Percentiles rank a stretch among this genome's conserved stretches.
phyloP scores from a whole-genome alignment of 2,113 vertebrate genomes.

The Pseudorhombus dupliciocellatus region DNA sequence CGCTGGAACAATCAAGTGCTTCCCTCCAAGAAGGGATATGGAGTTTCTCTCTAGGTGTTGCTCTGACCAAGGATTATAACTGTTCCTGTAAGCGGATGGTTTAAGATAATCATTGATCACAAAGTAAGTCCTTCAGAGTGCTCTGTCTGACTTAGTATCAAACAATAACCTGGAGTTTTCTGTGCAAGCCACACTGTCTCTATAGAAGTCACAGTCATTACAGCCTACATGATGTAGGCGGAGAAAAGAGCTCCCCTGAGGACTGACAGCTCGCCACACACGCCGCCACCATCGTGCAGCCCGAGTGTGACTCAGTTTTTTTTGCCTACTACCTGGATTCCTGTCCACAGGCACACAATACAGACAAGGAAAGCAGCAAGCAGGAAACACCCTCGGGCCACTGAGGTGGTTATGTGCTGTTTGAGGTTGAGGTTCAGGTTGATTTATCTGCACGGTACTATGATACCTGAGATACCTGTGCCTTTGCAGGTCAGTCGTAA shows the following conservation, averaged over 20 bases:
- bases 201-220: slow-evolving; percentile 56
- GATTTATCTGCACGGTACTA: slow-evolving; percentile 13
- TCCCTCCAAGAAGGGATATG: background rate
- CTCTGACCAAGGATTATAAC: background rate
- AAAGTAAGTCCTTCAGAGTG: background rate
- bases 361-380: slow-evolving; percentile 61
- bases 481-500: slow-evolving; percentile 6
- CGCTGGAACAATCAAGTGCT: background rate
- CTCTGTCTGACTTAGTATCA: slow-evolving; percentile 2
- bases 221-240: slow-evolving; percentile 59
- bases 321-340: slow-evolving; percentile 71
- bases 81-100: background rate
- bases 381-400: slow-evolving; percentile 57
- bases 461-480: background rate
- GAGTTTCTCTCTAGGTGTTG: background rate
- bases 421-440: slow-evolving; percentile 22
- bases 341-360: slow-evolving; percentile 60
- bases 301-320: slow-evolving; percentile 71
- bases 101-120: slow-evolving; percentile 5
- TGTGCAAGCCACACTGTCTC: slow-evolving; percentile 34
- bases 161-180: slow-evolving; percentile 26
- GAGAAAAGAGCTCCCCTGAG: slow-evolving; percentile 64
- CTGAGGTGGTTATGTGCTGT: slow-evolving; percentile 42
- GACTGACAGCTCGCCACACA: slow-evolving; percentile 64
- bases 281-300: slow-evolving; percentile 62